A percentile compares a stretch with the other conserved stretches of the same genome.
Evolutionary conservation across 2,888 invertebrate species (phyloP).

Genomic region (Macaria liturata): DNA sequence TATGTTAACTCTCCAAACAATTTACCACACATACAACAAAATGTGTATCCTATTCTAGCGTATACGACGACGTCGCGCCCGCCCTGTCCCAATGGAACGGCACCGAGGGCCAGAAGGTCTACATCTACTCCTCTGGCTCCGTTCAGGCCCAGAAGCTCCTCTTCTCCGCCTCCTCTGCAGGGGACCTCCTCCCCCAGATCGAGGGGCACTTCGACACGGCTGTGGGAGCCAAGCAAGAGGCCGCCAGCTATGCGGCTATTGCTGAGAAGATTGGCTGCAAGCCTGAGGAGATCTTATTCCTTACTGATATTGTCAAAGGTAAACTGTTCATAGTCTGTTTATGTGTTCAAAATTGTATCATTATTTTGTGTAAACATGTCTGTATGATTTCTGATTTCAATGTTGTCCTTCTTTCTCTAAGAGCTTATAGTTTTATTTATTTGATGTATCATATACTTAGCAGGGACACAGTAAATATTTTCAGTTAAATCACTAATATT

Average conservation of each 20-base stretch:
- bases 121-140: constrained; percentile 96
- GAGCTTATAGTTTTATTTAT: no score
- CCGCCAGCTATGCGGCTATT: constrained; percentile 91
- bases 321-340: no score
- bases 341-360: no score
- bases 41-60: constrained; percentile 79
- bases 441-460: no score
- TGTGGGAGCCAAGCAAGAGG: constrained; percentile 91
- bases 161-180: constrained; percentile 89
- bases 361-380: no score
- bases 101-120: constrained; percentile 86
- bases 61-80: constrained; percentile 92
- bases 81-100: constrained; percentile 89
- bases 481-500: no score
- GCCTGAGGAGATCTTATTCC: constrained; percentile 89
- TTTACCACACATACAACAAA: no score
- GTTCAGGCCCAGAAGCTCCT: constrained; percentile 95
- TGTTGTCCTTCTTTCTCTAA: no score
- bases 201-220: constrained; percentile 94
- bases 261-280: constrained; percentile 85
- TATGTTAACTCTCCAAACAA: no score
- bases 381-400: no score
- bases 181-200: constrained; percentile 89
- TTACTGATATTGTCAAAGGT: constrained; percentile 94
- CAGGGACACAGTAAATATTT: no score